Percentiles rank a stretch among this genome's conserved stretches.
Conservation (phyloP, 2,888 invertebrate genomes). For the Troilus luridus region DNA sequence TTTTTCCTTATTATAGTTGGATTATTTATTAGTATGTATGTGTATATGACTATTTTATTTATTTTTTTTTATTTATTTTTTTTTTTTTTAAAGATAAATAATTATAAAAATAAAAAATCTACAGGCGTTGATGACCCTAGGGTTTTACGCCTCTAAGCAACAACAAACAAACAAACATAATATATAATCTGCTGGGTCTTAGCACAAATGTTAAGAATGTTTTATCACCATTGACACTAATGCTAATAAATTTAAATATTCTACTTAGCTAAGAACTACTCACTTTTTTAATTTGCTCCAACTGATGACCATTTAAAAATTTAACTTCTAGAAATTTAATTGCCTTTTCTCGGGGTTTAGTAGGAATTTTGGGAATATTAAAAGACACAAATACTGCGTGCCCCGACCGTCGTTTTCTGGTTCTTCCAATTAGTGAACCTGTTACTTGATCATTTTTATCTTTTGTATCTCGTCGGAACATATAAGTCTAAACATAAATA, state of each 20-base stretch:
- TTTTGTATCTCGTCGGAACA: slow-evolving; percentile 67
- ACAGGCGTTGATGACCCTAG: too few relatives aligned
- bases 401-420: slow-evolving; percentile 73
- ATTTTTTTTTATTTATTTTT: too few relatives aligned
- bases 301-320: slow-evolving; percentile 68
- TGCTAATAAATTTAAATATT: slow-evolving; percentile 22
- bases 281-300: slow-evolving; percentile 72
- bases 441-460: slow-evolving; percentile 66
- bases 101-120: too few relatives aligned
- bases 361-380: slow-evolving; percentile 76
- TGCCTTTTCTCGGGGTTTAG: slow-evolving; percentile 74
- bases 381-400: slow-evolving; percentile 77
- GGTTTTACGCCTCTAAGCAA: too few relatives aligned
- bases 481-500: slow-evolving; percentile 66
- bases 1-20: too few relatives aligned
- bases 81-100: too few relatives aligned
- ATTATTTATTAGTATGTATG: too few relatives aligned
- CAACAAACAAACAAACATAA: too few relatives aligned
- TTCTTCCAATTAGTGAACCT: slow-evolving; percentile 71
- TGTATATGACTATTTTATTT: too few relatives aligned
- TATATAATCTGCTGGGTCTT: too few relatives aligned
- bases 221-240: too few relatives aligned
- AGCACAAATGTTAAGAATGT: too few relatives aligned
- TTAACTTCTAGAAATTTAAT: slow-evolving; percentile 68
- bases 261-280: neutral